Percentiles rank a stretch among this genome's conserved stretches.
Conservation (phyloP, 2,888 invertebrate species). For the Emmelina monodactyla region DNA sequence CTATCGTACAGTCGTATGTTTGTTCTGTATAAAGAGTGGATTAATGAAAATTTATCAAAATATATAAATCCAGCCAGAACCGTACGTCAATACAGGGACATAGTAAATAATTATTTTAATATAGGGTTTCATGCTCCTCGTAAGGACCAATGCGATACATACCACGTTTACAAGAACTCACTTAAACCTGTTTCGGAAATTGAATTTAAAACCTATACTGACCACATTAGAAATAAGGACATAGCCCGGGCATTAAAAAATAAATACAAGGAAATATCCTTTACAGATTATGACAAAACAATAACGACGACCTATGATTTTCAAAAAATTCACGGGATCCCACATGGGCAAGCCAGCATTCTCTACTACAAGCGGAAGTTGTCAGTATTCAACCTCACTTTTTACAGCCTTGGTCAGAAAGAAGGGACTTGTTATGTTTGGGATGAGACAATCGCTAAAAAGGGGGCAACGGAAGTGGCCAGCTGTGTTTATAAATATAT, state of each 20-base stretch:
- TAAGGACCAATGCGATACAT: no score
- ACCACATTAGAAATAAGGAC: background rate
- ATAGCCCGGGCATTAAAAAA: background rate
- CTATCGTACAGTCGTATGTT: background rate
- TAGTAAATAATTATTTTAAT: no score
- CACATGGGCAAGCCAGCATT: conserved; percentile 2
- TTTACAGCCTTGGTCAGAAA: conserved; percentile 2
- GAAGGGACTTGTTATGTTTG: conserved; percentile 3
- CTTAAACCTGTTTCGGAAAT: background rate
- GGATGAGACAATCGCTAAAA: conserved; percentile 2
- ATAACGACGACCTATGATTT: background rate
- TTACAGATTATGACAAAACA: background rate
- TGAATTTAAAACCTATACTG: conserved; percentile 1
- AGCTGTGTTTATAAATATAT: background rate
- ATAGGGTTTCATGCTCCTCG: no score
- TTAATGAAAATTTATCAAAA: background rate
- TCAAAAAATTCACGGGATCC: conserved; percentile 3
- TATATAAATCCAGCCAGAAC: background rate
- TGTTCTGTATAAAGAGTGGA: conserved; percentile 2
- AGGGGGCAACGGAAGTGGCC: conserved; percentile 4
- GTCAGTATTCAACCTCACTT: background rate
- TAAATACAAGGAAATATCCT: background rate
- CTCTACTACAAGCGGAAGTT: no score
- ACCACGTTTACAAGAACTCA: conserved; percentile 1
- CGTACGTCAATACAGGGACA: background rate